Conservation (phyloP, 2,888 invertebrate genomes). For the Drosophila ustulata region DNA sequence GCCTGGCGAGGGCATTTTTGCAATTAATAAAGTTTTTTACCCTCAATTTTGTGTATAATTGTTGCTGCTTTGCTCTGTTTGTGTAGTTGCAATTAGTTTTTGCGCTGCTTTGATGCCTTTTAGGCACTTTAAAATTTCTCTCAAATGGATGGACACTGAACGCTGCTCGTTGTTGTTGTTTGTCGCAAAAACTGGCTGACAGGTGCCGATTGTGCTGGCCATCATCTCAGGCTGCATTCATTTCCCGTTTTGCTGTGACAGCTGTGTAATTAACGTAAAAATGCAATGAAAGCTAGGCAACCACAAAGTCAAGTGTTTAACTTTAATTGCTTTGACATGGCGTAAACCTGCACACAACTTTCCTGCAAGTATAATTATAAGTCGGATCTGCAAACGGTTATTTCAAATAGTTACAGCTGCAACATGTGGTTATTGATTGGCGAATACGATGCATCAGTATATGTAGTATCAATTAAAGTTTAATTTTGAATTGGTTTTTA, state of each 20-base stretch:
- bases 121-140: constrained; percentile 70
- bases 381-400: not conserved
- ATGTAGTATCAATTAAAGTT: no score
- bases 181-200: constrained; percentile 7
- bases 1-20: constrained; percentile 76
- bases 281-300: constrained; percentile 43
- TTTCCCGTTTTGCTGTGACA: constrained; percentile 35
- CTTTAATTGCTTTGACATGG: constrained; percentile 4
- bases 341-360: constrained; percentile 8
- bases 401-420: not conserved
- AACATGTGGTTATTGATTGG: no score
- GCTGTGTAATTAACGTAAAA: constrained; percentile 75
- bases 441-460: no score
- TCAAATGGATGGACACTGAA: constrained; percentile 64
- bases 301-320: not conserved
- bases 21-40: constrained; percentile 80
- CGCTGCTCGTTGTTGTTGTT: constrained; percentile 16
- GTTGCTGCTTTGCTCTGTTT: constrained; percentile 69
- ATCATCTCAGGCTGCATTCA: constrained; percentile 19
- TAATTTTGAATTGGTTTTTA: no score
- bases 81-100: constrained; percentile 76
- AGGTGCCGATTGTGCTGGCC: constrained; percentile 16
- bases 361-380: not conserved
- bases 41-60: constrained; percentile 78
- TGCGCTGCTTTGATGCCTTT: constrained; percentile 78